phyloP scores from a whole-genome alignment of 2,113 vertebrate genomes.

The Xiphophorus maculatus region DNA sequence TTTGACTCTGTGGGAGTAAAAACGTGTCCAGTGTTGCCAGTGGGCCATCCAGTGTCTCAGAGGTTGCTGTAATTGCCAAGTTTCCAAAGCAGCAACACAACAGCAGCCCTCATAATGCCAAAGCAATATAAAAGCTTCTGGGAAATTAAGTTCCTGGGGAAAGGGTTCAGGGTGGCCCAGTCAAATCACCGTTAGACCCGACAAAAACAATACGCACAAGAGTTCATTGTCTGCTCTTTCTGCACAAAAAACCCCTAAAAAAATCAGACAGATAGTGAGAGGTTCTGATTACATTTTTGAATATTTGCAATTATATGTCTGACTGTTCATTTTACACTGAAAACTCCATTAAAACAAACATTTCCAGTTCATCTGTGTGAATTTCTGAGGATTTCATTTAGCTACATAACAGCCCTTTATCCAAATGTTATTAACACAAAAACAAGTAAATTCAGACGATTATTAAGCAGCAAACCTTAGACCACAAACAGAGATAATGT shows the following conservation, averaged over 20 bases:
- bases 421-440: not conserved
- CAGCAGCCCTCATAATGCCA: not conserved
- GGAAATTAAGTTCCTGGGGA: not conserved
- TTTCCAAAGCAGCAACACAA: not conserved
- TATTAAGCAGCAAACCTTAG: not conserved
- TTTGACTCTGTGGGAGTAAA: not conserved
- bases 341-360: not conserved
- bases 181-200: not conserved
- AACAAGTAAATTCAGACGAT: not conserved
- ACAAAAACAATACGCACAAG: not conserved
- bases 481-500: not conserved
- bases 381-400: not conserved
- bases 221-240: no score
- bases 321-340: not conserved
- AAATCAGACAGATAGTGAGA: no score
- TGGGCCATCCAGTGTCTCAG: not conserved
- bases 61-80: not conserved
- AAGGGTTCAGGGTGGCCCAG: not conserved
- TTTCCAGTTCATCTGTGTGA: not conserved
- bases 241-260: no score
- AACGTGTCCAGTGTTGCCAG: not conserved
- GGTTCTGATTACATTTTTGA: no score
- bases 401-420: not conserved
- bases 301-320: no score
- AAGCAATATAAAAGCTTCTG: not conserved